Base-by-base conservation (phyloP, 2,113 vertebrate species). In the Bubo scandiacus region DNA sequence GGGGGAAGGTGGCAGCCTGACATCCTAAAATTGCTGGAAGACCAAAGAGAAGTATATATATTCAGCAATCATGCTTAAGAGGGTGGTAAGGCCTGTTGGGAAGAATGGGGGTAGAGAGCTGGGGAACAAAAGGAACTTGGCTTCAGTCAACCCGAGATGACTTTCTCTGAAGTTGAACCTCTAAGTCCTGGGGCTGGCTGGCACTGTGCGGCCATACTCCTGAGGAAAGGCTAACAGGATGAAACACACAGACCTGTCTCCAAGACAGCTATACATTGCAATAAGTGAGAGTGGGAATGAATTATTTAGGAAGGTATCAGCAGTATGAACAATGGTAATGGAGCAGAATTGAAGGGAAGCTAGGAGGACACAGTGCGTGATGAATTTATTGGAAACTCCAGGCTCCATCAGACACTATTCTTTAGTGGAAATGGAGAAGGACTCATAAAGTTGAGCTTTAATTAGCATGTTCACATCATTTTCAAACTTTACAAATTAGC, bases 141-240 rank as follows among this genome's bases (percentile, higher is more conserved):
- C 49, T 86, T 66, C n/a, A 26, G 15, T 34, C 36, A 70, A 21
- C 13, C 21, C 4, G 1, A 86, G 32, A 36, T 8, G 8, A 32
- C 22, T 52, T 85, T 68, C 70, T 45, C 15, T 34, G 8, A 54
- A 80, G 62, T 2, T 26, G 29, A 78, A 67, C 32, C 2, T n/a
- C 16, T 12, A 32, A 77, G 49, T 52, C 47, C 55, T 58, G 29
- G 29, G 25, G 9, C 40, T 92, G 75, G 23, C 40, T 82, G 47
- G 57, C 59, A 78, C 29, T 4, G 0, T 23, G 36, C 6, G 0
- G 26, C 29, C 2, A 0, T 5, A 2, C 42, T 45, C 21, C 16
- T 1, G 4, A 90, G 66, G 65, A 74, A 92, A 68, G 47, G 43
- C n/a, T 54, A 32, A 32, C 47, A 19, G 47, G 38, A 30, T 1